Evolutionary conservation across 2,888 invertebrate genomes (phyloP), one percentile per base, ranked within the genome.

Genomic region (Gari tellinella): DNA sequence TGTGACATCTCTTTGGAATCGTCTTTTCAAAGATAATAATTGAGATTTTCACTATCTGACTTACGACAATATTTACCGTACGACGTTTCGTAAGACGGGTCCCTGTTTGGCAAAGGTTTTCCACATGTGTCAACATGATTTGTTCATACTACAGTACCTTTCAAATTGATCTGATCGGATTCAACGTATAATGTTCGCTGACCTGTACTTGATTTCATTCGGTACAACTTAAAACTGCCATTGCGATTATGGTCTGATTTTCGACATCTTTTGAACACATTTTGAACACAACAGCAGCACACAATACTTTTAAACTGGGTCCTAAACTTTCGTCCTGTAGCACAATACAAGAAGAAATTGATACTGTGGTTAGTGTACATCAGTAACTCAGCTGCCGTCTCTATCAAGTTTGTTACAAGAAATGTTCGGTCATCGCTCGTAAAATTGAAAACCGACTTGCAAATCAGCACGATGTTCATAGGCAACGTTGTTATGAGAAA

Each of bases 351-450:
- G 51, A 87, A 85, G 73, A 90, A 90, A 81, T 90, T 90, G 51
- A 88, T 83, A 23, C 88, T 87, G 61, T 90, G 90, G 63, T 90
- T 90, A 12, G 86, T 74, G 64, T 90, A 90, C 90, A 90, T 90
- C 1, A 90, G 76, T 26, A 90, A 74, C 56, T 86, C 80, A 1
- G 89, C 82, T 14, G 89, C 57, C 0, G 90, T 88, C 15, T 79
- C 69, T 4, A 86, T 79, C 25, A 90, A 77, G n/a, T 72, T 65
- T 67, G 83, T 81, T 23, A 64, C 63, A 2, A 82, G 68, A 19
- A 77, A 73, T 37, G 77, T 56, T 46, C 58, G 66, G 19, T 62
- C 55, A 37, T 73, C 46, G 14, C 74, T 72, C 26, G 79, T 51
- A 2, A 75, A 72, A 14, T 63, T 52, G 45, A 60, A 62, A 51